Evolutionary conservation across 2,797 vertebrate genomes (phyloP), one percentile per base, ranked within the genome.

Genomic region (Neosilurus hyrtlii): DNA sequence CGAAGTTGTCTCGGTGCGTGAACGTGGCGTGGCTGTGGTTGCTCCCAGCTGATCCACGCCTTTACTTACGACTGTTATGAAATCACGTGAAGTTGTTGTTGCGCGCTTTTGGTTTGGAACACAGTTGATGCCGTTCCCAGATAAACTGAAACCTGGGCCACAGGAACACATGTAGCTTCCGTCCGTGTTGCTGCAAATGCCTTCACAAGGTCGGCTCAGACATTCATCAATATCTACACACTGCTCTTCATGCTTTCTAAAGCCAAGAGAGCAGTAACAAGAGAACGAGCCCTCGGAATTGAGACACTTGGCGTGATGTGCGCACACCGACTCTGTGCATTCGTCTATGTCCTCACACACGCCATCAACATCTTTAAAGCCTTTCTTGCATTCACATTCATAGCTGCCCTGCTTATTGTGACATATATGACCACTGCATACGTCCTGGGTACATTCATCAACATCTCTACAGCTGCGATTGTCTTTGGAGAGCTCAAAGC

Each of bases 201-300:
- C 83, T 51, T 87, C 87, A 82, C 94, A 95, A 5, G 12, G 86
- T 16, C 43, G 22, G 54, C 0, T 61, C 20, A 77, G 3, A 43
- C 94, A 95, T 82, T 94, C 91, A 0, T 94, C n/a, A 0, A 91
- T 52, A 73, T 95, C 93, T 0, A 65, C 59, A 61, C 94, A 95
- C 0, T 82, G 88, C 9, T n/a, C 70, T 0, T 88, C 88, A 0
- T 91, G 74, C 12, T 87, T 22, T 67, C 18, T 5, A 70, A 91
- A 95, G 20, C 94, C 94, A 0, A 82, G 10, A 0, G 82, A 18
- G 71, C 94, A 95, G 79, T 78, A 54, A 82, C 94, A 95, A 30
- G 87, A 91, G 74, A 92, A 93, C 0, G 94, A 94, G 0, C 93
- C 94, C 0, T 85, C 10, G 0, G 75, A 90, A 85, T 94, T 94